Evolutionary conservation across 2,113 vertebrate genomes (phyloP), one percentile per base, ranked within the genome.

Genomic region (Acinonyx jubatus): DNA sequence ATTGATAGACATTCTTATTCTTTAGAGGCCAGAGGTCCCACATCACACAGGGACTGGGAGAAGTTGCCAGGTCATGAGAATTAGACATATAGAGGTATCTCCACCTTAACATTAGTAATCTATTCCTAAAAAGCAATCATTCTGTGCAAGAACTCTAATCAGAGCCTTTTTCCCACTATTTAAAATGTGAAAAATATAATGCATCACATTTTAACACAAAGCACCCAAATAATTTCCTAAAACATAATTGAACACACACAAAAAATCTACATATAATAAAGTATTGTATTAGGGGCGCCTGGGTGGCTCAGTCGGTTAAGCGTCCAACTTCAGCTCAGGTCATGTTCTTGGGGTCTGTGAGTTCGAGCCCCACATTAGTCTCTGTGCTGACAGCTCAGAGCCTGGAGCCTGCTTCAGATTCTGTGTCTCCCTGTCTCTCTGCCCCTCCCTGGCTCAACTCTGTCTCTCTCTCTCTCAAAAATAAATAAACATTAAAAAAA

Each of bases 121-220:
- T 83, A 66, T 5, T 91, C 29, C 36, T 84, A 57, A 84, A 84
- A 84, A 78, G 48, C 74, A 81, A 18, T n/a, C 50, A 63, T 50
- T 61, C 76, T 38, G 38, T 68, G 48, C 48, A 48, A 69, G 79
- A 91, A 25, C 45, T 45, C 69, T 69, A 78, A 57, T 21, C 33
- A 81, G 33, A 38, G 41, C 12, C 33, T 82, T 81, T 94, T 23
- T 11, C 38, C 38, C 41, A 86, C 19, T 71, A 79, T 76, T 84
- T 94, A 74, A 89, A 89, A 89, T 89, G 55, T 71, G 66, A 73
- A 82, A 94, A 82, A 73, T 73, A 89, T 63, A 82, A 82, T 14
- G 5, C 19, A 65, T 25, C 55, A 33, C 19, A 52, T 74, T 79
- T 65, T 80, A 89, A 74, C 13, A 82, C 33, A 73, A 89, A 73